phyloP scores from a whole-genome alignment of 2,888 invertebrate species.

The Palloptera scutellata region DNA sequence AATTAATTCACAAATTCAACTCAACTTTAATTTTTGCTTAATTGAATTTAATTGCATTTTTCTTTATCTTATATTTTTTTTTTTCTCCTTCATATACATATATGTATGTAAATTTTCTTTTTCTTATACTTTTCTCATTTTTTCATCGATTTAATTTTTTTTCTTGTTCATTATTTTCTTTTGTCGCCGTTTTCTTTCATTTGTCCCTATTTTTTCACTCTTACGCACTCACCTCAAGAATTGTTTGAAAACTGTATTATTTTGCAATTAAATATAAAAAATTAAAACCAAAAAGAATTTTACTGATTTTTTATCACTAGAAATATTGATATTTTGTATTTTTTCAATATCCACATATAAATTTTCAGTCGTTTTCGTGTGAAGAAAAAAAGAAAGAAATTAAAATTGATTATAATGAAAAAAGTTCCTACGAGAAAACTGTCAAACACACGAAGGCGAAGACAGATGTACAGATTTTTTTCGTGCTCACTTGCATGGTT shows the following conservation, averaged over 20 bases:
- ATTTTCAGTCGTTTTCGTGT: conserved; percentile 37
- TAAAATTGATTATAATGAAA: conserved; percentile 36
- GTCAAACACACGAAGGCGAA: conserved; percentile 22
- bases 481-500: too few relatives aligned
- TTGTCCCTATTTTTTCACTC: conserved; percentile 32
- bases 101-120: conserved; percentile 18
- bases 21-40: conserved; percentile 48
- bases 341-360: conserved; percentile 34
- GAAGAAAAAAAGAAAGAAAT: conserved; percentile 39
- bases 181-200: conserved; percentile 35
- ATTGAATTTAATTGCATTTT: conserved; percentile 57
- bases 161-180: conserved; percentile 30
- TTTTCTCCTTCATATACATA: conserved; percentile 19
- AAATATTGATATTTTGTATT: conserved; percentile 32
- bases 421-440: conserved; percentile 33
- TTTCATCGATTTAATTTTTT: conserved; percentile 38
- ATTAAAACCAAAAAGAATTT: conserved; percentile 14
- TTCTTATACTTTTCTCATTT: conserved; percentile 24
- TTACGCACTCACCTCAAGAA: conserved; percentile 36
- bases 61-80: conserved; percentile 21
- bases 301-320: conserved; percentile 18
- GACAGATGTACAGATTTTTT: neutral
- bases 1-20: conserved; percentile 48
- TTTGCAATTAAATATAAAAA: conserved; percentile 26
- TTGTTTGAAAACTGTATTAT: conserved; percentile 32